Base-by-base conservation (phyloP, 2,113 vertebrate species). In the Microcebus jonahi region DNA sequence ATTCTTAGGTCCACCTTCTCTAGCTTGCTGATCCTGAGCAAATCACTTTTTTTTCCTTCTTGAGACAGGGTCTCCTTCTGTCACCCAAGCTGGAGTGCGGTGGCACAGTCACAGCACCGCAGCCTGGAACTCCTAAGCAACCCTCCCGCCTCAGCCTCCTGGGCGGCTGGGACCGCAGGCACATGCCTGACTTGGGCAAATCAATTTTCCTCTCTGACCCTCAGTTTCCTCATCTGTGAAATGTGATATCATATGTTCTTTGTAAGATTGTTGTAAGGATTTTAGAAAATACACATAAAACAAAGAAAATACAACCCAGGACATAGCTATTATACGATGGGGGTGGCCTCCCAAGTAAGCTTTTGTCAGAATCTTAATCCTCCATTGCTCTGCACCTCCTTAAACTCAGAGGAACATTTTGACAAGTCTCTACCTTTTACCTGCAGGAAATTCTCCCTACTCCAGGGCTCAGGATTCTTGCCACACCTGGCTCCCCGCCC, bases 321-420 rank as follows among this genome's bases (percentile, higher is more conserved):
- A 4, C 13, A 3, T 0, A 25, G 11, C 21, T 0, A 23, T 12
- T 10, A 34, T 23, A 21, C 27, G 3, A 11, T 29, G 3, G 42
- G 27, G 13, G 27, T 3, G 8, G 13, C 13, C 17, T 23, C n/a
- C 45, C 14, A n/a, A n/a, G 17, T 1, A 29, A 25, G 29, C 1
- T 18, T 48, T 31, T 8, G 5, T 29, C 39, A 21, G 67, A 39
- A 18, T 25, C 39, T 6, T 8, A 18, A 39, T n/a, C 34, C 76
- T 36, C 10, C 14, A 0, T 1, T 1, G 0, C 10, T 34, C 29
- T 25, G 59, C 0, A 8, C 2, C 61, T 29, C 50, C 39, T 25
- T 11, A 63, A n/a, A 17, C 23, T 10, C 10, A 8, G 25, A 25
- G 9, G 9, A 4, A 34, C 29, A 7, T 25, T 53, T 10, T 18